A percentile compares a stretch with the other conserved stretches of the same genome.
These are phyloP conservation scores for Coendou prehensilis DNA, from an alignment of 2,797 vertebrate species.

Conservation along the genomic window DNA sequence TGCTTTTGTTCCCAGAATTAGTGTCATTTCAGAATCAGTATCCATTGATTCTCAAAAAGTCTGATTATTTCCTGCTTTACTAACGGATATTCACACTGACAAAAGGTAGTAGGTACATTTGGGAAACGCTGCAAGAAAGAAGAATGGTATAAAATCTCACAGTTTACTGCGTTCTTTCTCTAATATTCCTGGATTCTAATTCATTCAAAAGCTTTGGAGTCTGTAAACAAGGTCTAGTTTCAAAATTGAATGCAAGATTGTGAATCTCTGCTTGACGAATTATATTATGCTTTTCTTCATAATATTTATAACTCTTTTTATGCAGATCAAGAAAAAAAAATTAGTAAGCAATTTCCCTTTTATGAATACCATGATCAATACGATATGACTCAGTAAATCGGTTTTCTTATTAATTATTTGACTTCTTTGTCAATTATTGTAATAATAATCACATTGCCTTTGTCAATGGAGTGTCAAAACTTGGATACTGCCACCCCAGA, in stretches of 20 bases:
- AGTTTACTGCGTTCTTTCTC: neutral
- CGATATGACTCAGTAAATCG: neutral
- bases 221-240: neutral
- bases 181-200: neutral
- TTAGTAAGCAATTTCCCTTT: neutral
- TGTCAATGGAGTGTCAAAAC: neutral
- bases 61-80: neutral
- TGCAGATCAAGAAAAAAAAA: neutral
- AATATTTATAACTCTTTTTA: neutral
- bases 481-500: neutral
- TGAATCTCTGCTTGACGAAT: neutral
- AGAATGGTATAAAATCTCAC: neutral
- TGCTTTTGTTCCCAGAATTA: neutral
- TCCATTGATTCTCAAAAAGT: neutral
- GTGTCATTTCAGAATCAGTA: neutral
- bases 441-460: neutral
- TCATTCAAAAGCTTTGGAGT: neutral
- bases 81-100: neutral
- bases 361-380: neutral
- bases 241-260: neutral
- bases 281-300: neutral
- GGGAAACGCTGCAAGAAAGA: neutral
- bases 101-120: neutral
- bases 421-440: neutral
- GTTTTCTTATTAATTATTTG: neutral